Evolutionary conservation across 23 tunicate species (phyloP).

Genomic region (Aplidium turbinatum): DNA sequence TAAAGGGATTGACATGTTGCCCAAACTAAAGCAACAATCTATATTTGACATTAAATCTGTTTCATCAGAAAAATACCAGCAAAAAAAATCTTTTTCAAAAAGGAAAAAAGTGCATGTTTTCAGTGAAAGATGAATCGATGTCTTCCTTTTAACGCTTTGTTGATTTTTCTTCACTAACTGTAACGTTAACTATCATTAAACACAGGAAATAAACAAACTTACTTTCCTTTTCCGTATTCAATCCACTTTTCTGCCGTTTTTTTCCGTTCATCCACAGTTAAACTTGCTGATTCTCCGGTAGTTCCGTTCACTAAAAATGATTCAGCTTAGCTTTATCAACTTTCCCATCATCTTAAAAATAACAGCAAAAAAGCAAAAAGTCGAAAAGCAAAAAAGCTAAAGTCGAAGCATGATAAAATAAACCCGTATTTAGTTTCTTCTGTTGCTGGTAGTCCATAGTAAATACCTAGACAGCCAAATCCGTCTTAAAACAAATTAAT

Average conservation of each 20-base stretch:
- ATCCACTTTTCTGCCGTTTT: slow-evolving; percentile 79
- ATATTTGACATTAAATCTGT: neutral
- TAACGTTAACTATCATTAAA: neutral
- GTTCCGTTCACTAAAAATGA: slow-evolving; percentile 73
- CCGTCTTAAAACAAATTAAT: too few species aligned
- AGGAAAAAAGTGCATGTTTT: too few species aligned
- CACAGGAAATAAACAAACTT: neutral
- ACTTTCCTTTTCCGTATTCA: slow-evolving; percentile 78
- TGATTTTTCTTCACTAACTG: neutral
- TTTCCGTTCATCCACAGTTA: slow-evolving; percentile 74
- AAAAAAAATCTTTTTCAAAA: neutral
- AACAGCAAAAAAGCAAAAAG: too few species aligned
- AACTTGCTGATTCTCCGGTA: slow-evolving; percentile 88
- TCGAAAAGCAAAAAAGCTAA: neutral
- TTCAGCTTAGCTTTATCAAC: too few species aligned
- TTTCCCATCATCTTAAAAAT: too few species aligned
- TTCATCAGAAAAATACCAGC: neutral
- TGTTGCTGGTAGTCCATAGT: too few species aligned
- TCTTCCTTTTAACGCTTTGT: too few species aligned
- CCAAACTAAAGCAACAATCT: too few species aligned
- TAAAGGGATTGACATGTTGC: too few species aligned
- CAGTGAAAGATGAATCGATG: too few species aligned
- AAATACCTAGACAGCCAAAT: too few species aligned
- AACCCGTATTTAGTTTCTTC: neutral
- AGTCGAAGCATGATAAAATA: neutral